These are phyloP conservation scores for Phylloscopus whistleri DNA, from an alignment of 2,113 vertebrate genomes.

Conservation along the genomic window DNA sequence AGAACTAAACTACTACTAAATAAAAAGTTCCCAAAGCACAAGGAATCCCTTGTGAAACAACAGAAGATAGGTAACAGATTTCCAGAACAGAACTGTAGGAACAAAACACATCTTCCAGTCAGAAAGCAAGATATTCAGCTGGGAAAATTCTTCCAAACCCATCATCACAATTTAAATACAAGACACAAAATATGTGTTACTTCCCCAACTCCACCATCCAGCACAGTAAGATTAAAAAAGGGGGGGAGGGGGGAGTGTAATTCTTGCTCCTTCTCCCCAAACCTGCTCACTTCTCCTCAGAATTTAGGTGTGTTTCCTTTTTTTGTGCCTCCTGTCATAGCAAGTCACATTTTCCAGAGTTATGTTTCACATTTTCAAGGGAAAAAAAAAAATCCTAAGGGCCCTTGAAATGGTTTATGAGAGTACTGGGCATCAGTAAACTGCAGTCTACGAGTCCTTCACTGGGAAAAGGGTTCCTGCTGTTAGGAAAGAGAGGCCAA, in stretches of 20 bases:
- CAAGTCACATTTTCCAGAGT: not conserved
- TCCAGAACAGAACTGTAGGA: not conserved
- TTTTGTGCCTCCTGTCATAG: not conserved
- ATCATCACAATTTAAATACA: not conserved
- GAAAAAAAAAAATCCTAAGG: not conserved
- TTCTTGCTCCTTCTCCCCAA: not conserved
- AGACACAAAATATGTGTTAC: not conserved
- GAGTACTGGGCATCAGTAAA: not conserved
- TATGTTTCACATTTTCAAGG: not conserved
- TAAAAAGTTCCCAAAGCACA: not conserved
- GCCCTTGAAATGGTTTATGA: not conserved
- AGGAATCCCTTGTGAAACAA: not conserved
- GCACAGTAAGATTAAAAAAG: not conserved
- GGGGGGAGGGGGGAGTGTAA: accelerated
- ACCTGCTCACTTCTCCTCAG: not conserved
- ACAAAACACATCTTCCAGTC: not conserved
- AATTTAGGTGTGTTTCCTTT: not conserved
- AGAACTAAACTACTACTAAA: not conserved
- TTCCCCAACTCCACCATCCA: not conserved
- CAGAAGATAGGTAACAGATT: not conserved
- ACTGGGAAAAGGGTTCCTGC: not conserved
- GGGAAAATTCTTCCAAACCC: not conserved
- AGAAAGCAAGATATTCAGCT: not conserved
- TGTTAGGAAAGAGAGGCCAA: not conserved
- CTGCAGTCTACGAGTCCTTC: not conserved